These are phyloP conservation scores for Chaetophractus vellerosus DNA, from an alignment of 2,797 vertebrate species.

Conservation along the genomic window DNA sequence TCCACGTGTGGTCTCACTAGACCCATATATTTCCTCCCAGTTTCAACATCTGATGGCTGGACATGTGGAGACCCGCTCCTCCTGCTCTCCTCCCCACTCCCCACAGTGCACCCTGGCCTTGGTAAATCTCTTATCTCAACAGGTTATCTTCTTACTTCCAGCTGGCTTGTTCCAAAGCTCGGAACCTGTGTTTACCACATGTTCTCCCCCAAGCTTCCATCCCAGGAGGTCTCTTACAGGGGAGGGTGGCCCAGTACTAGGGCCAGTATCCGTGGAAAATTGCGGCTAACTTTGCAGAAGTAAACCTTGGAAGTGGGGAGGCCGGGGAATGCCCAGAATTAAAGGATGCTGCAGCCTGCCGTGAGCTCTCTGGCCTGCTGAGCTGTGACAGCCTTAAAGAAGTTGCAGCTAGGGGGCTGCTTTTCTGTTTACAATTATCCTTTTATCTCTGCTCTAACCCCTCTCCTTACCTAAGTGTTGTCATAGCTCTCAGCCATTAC, in stretches of 20 bases:
- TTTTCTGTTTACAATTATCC: conserved; percentile 83
- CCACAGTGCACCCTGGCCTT: not conserved
- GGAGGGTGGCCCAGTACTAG: conserved; percentile 77
- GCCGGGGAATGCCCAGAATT: conserved; percentile 63
- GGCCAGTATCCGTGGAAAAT: conserved; percentile 82
- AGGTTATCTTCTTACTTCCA: conserved; percentile 75
- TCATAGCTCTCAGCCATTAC: conserved; percentile 80
- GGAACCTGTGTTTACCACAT: conserved; percentile 24
- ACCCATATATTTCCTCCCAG: conserved; percentile 77
- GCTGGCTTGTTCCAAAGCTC: conserved; percentile 60
- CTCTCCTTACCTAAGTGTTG: conserved; percentile 77
- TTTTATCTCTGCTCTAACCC: conserved; percentile 77
- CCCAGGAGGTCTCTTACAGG: conserved; percentile 61
- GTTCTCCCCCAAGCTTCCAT: conserved; percentile 41
- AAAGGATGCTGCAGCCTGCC: conserved; percentile 48
- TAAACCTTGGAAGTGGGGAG: conserved; percentile 71
- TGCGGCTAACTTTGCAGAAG: conserved; percentile 79
- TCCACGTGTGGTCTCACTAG: conserved; percentile 79
- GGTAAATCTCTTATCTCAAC: conserved; percentile 66
- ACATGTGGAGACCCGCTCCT: not conserved
- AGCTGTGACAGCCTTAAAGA: conserved; percentile 32
- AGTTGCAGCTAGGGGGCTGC: conserved; percentile 40
- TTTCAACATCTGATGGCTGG: conserved; percentile 70
- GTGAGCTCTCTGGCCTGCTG: conserved; percentile 61
- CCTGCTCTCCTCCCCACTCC: not conserved